Evolutionary conservation across 1,140 invertebrate genomes (phyloP).

Genomic region (Aphidius ervi): DNA sequence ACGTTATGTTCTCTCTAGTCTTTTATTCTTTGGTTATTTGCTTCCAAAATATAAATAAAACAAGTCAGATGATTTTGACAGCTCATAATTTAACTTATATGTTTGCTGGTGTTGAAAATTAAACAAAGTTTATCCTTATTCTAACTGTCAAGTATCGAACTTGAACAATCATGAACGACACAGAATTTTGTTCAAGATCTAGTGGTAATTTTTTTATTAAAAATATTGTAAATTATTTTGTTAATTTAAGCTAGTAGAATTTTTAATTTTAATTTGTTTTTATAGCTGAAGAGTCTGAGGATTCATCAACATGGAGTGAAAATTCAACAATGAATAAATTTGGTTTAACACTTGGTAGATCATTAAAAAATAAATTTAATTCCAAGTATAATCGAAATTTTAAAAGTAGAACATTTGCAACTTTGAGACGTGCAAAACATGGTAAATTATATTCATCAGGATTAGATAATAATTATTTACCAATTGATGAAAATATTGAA

Average conservation of each 20-base stretch:
- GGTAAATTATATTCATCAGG: background rate
- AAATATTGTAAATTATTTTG: background rate
- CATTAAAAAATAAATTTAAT: constrained; percentile 17
- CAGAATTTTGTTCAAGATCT: background rate
- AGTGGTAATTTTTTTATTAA: background rate
- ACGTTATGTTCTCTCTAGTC: too few species aligned
- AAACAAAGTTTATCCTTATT: too few species aligned
- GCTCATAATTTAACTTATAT: too few species aligned
- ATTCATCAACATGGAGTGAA: constrained; percentile 9
- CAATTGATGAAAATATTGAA: constrained; percentile 45
- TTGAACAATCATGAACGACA: too few species aligned
- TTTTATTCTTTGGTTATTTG: too few species aligned
- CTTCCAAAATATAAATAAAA: too few species aligned
- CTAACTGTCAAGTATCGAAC: too few species aligned
- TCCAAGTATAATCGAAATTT: constrained; percentile 23
- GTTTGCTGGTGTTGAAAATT: too few species aligned
- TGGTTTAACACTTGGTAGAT: constrained; percentile 2
- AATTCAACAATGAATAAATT: background rate
- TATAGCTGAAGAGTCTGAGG: background rate
- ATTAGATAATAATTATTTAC: constrained; percentile 11
- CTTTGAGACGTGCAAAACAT: too few species aligned
- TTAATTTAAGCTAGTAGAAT: background rate
- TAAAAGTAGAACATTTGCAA: constrained; percentile 2
- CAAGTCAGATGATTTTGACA: too few species aligned
- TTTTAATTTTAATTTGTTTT: background rate